Base-by-base conservation (phyloP, 2,113 vertebrate genomes). In the Cavia aperea region DNA sequence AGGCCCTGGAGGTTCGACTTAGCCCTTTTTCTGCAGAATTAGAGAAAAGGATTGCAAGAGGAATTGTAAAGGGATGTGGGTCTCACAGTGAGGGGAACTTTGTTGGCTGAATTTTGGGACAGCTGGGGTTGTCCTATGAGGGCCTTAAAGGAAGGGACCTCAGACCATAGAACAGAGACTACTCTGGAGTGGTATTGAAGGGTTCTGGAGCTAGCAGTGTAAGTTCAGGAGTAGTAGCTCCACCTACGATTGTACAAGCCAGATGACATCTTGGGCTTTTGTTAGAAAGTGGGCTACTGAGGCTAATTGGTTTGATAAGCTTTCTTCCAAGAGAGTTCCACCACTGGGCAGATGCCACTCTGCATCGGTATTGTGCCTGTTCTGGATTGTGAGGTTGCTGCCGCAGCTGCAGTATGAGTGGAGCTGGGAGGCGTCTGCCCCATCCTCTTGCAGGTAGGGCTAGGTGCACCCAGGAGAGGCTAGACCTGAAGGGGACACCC, bases 271-370 rank as follows among this genome's bases (percentile, higher is more conserved):
- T 7, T 51, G 43, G 92, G 46, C 51, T 85, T 93, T 81, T 39
- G 46, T 90, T 86, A 73, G 72, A 85, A 87, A 65, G 88, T 89
- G 70, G 77, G 21, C 33, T 65, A 78, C 51, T 88, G 56, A 87
- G 73, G 62, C 36, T 56, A 60, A 0, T 21, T 85, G 65, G 54
- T 65, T 94, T 81, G 79, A 65, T 93, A 65, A 85, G 12, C 43
- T 94, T 24, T 89, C 2, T 93, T 16, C 79, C 88, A 21, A 79
- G 65, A 86, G 56, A 81, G 7, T 24, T 60, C 2, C 54, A 33
- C 51, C 21, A 4, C 65, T 85, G 87, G 84, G 23, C 62, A 92
- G 26, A 15, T 43, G 23, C 33, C 24, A 15, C 26, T 51, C 23
- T 1, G 9, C 46, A 10, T 36, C 29, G 39, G 33, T 58, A n/a